These are phyloP conservation scores for Alectura lathami DNA, from an alignment of 2,113 vertebrate genomes.

Conservation along the genomic window DNA sequence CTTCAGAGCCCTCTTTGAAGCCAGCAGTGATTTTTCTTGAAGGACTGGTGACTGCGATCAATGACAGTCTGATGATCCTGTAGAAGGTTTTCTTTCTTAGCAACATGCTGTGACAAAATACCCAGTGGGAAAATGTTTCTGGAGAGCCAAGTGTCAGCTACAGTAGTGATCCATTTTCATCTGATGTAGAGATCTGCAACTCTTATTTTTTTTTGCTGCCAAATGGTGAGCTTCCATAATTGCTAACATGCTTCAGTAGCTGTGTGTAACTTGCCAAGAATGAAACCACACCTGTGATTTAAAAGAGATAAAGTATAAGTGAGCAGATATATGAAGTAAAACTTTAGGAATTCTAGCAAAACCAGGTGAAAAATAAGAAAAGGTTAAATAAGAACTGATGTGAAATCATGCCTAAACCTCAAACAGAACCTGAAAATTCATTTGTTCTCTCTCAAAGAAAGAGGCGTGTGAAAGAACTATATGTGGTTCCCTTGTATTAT, in stretches of 20 bases:
- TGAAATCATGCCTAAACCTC: not conserved
- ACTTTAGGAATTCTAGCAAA: slow-evolving; percentile 19
- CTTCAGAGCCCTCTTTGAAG: slow-evolving; percentile 18
- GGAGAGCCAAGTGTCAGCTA: not conserved
- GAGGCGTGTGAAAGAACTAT: fast-evolving
- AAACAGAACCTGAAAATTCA: not conserved
- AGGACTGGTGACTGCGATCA: not conserved
- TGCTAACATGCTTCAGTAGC: not conserved
- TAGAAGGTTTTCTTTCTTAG: not conserved
- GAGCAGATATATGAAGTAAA: not conserved
- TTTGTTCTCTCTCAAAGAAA: not conserved
- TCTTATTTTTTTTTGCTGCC: not conserved
- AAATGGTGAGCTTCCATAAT: not conserved
- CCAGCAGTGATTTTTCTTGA: not conserved
- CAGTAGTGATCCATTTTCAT: not conserved
- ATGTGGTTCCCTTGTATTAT: not conserved
- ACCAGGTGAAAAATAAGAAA: slow-evolving; percentile 11
- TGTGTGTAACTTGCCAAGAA: fast-evolving
- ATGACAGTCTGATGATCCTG: not conserved
- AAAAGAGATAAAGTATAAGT: not conserved
- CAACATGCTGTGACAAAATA: not conserved
- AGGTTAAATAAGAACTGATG: not conserved
- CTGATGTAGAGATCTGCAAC: not conserved
- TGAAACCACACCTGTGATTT: not conserved
- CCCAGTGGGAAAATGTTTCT: not conserved